Evolutionary conservation across 2,888 invertebrate genomes (phyloP).

Genomic region (Dynastes maya): DNA sequence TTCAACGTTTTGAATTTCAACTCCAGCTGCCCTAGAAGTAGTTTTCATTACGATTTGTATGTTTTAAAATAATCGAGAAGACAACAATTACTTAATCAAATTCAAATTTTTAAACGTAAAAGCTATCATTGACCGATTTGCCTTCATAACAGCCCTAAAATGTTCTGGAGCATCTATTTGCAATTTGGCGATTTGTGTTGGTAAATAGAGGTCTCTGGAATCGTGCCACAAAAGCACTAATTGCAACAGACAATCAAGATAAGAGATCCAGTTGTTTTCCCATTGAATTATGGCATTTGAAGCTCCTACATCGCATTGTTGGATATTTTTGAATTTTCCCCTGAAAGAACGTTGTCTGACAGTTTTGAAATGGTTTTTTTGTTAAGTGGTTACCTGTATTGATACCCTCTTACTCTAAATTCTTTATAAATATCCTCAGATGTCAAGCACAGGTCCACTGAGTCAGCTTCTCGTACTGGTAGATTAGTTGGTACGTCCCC

Average conservation of each 20-base stretch:
- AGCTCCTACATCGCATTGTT: slow-evolving; percentile 58
- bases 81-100: slow-evolving; percentile 13
- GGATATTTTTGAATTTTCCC: slow-evolving; percentile 59
- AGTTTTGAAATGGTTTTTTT: background rate
- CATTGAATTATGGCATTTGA: slow-evolving; percentile 75
- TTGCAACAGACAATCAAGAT: slow-evolving; percentile 92
- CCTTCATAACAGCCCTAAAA: slow-evolving; percentile 45
- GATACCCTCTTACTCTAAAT: slow-evolving; percentile 79
- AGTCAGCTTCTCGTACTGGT: background rate
- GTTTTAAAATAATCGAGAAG: background rate
- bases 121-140: slow-evolving; percentile 2
- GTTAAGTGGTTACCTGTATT: slow-evolving; percentile 56
- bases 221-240: slow-evolving; percentile 80
- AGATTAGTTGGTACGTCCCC: background rate
- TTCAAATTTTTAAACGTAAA: background rate
- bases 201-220: slow-evolving; percentile 80
- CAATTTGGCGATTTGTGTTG: slow-evolving; percentile 71
- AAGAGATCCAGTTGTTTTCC: slow-evolving; percentile 90
- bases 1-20: slow-evolving; percentile 84
- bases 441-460: slow-evolving; percentile 25
- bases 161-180: slow-evolving; percentile 54
- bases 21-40: slow-evolving; percentile 77
- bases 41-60: background rate
- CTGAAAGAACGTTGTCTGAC: slow-evolving; percentile 51
- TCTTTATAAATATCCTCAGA: slow-evolving; percentile 79